These are phyloP conservation scores for Spicauda simplicius DNA, from an alignment of 2,888 invertebrate species.

Conservation along the genomic window DNA sequence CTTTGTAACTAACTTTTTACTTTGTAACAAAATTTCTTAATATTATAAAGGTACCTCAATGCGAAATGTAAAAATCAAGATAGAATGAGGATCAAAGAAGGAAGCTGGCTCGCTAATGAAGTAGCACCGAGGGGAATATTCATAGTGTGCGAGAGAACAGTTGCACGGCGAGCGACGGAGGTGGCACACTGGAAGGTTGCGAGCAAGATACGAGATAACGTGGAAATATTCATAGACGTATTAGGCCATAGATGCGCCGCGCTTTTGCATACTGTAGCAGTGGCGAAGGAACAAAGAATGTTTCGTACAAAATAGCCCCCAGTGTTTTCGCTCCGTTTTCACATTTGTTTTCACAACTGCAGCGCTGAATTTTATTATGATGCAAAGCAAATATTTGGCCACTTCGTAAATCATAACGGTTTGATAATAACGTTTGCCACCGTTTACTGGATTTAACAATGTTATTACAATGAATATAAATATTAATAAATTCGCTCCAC, in stretches of 20 bases:
- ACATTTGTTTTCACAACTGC: conserved; percentile 16
- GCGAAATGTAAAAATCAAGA: neutral
- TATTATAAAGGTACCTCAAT: neutral
- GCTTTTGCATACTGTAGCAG: conserved; percentile 13
- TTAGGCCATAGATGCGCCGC: conserved; percentile 13
- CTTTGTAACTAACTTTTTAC: too few species aligned
- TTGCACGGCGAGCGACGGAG: conserved; percentile 1
- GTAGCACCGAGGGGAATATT: conserved; percentile 11
- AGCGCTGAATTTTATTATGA: conserved; percentile 6
- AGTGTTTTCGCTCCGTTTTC: conserved; percentile 11
- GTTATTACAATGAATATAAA: neutral
- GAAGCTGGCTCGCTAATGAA: conserved; percentile 11
- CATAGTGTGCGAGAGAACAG: conserved; percentile 5
- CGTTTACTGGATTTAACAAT: conserved; percentile 4
- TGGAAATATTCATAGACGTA: conserved; percentile 26
- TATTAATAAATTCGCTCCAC: neutral
- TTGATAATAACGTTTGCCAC: conserved; percentile 3
- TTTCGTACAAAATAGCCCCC: conserved; percentile 1
- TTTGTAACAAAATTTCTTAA: too few species aligned
- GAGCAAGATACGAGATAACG: conserved; percentile 17
- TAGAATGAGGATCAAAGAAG: neutral
- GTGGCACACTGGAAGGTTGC: conserved; percentile 10
- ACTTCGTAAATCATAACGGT: conserved; percentile 14
- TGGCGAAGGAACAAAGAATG: conserved; percentile 4
- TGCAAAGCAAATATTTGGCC: conserved; percentile 14